Percentiles rank a stretch among this genome's conserved stretches.
phyloP scores from a whole-genome alignment of 1,140 invertebrate species.

The Eupeodes corollae region DNA sequence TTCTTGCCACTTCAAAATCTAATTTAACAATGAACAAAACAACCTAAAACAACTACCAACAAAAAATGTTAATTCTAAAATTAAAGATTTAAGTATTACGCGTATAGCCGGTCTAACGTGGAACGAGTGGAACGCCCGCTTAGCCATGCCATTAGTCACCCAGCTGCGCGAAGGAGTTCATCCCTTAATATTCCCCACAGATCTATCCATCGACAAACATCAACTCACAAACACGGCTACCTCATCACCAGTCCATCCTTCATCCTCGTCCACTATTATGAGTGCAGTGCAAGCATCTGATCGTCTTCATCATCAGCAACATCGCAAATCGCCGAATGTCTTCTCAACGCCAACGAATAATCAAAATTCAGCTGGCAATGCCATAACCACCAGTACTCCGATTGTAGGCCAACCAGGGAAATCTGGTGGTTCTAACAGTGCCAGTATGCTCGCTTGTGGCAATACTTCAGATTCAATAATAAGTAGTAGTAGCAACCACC shows the following conservation, averaged over 20 bases:
- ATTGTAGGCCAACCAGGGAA: not conserved
- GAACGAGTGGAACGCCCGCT: conserved; percentile 49
- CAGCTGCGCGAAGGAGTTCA: conserved; percentile 36
- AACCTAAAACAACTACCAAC: not conserved
- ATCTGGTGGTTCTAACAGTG: conserved; percentile 3
- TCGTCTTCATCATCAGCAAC: conserved; percentile 6
- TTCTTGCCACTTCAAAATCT: conserved; percentile 5
- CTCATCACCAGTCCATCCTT: not conserved
- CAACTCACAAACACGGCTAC: not conserved
- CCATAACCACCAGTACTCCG: not conserved
- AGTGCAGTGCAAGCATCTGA: conserved; percentile 1
- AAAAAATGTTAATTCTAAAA: conserved; percentile 21
- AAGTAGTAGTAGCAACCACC: not conserved
- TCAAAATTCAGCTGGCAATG: no score
- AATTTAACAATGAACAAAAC: conserved; percentile 8
- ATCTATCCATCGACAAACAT: conserved; percentile 17
- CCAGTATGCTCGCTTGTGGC: conserved; percentile 2
- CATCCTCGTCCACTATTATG: conserved; percentile 1
- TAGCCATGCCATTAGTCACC: conserved; percentile 44
- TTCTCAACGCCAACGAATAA: no score
- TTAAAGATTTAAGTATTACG: conserved; percentile 56
- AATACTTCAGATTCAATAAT: not conserved
- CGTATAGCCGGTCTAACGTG: conserved; percentile 52
- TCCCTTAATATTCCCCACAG: conserved; percentile 33
- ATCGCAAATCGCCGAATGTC: conserved; percentile 14